These are phyloP conservation scores for Amiota minor DNA, from an alignment of 2,888 invertebrate species.

Conservation along the genomic window DNA sequence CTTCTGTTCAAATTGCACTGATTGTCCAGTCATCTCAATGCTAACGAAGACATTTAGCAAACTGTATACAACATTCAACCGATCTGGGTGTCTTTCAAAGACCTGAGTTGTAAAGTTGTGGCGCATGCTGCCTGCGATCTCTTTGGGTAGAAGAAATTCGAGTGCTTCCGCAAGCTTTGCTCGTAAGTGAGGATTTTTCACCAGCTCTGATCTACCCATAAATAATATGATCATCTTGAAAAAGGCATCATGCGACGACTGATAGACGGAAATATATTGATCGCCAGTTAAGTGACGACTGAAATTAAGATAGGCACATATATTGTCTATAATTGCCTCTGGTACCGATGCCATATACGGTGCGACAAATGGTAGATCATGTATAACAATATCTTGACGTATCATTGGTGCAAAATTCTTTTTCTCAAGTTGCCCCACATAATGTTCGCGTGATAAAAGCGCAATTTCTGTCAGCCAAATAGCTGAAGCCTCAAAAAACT, in stretches of 20 bases:
- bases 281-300: constrained; percentile 80
- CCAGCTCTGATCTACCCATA: constrained; percentile 88
- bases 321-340: constrained; percentile 91
- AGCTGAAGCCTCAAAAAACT: constrained; percentile 86
- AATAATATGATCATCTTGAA: constrained; percentile 87
- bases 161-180: constrained; percentile 92
- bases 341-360: constrained; percentile 87
- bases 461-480: constrained; percentile 91
- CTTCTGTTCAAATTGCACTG: constrained; percentile 96
- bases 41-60: constrained; percentile 95
- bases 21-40: constrained; percentile 97
- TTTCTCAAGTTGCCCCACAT: constrained; percentile 60
- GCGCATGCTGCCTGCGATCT: constrained; percentile 68
- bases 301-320: constrained; percentile 86
- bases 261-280: constrained; percentile 79
- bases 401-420: constrained; percentile 78
- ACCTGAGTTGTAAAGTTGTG: constrained; percentile 80
- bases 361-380: constrained; percentile 81
- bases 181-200: constrained; percentile 93
- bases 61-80: constrained; percentile 83
- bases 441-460: constrained; percentile 73
- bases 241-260: constrained; percentile 76
- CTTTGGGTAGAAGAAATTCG: constrained; percentile 87
- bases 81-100: constrained; percentile 84
- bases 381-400: constrained; percentile 65